Evolutionary conservation across 2,888 invertebrate species (phyloP).

Genomic region (Alloplasta piceator): DNA sequence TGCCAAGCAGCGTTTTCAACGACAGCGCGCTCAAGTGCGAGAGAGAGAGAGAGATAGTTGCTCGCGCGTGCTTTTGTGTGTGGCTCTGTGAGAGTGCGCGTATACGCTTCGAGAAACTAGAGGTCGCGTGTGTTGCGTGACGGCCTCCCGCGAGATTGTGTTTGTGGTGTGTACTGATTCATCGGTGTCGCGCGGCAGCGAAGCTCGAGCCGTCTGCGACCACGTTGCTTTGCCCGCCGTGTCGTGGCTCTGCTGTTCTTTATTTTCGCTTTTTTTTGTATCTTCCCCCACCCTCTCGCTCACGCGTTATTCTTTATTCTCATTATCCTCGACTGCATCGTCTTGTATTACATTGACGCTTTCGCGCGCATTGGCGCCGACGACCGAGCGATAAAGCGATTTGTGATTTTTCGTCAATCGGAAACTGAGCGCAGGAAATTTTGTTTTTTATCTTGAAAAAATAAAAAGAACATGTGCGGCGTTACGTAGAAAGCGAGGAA

Average conservation of each 20-base stretch:
- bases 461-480: not conserved
- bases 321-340: slow-evolving; percentile 1
- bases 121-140: slow-evolving; percentile 27
- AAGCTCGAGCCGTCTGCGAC: not conserved
- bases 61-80: slow-evolving; percentile 63
- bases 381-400: too few relatives aligned
- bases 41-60: slow-evolving; percentile 25
- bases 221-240: slow-evolving; percentile 26
- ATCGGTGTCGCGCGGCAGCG: not conserved
- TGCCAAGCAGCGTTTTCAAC: slow-evolving; percentile 34
- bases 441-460: not conserved
- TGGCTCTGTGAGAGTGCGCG: slow-evolving; percentile 25
- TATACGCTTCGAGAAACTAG: slow-evolving; percentile 14
- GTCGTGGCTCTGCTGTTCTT: slow-evolving; percentile 5
- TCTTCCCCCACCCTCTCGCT: not conserved
- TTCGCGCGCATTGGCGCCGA: not conserved
- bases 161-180: slow-evolving; percentile 1
- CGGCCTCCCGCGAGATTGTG: not conserved
- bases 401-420: not conserved
- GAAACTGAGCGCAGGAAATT: too few relatives aligned
- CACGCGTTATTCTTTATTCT: too few relatives aligned
- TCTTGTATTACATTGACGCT: slow-evolving; percentile 5
- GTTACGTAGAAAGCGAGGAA: slow-evolving; percentile 14
- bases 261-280: not conserved
- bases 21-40: not conserved